Percentiles rank a stretch among this genome's conserved stretches.
Evolutionary conservation across 2,797 vertebrate genomes (phyloP).

Genomic region (Melanotaenia boesemani): DNA sequence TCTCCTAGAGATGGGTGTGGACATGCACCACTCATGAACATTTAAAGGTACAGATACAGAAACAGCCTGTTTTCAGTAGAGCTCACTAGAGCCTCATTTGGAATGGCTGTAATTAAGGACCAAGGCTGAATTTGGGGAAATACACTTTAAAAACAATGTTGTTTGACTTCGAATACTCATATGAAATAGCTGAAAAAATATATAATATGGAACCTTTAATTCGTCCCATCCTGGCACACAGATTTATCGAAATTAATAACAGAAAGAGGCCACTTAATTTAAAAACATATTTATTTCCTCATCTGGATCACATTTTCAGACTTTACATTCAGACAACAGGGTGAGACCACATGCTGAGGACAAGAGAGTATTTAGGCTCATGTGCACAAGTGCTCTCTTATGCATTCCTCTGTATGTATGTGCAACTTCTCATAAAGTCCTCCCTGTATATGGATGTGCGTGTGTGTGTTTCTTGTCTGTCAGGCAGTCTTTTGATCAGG

Average conservation of each 20-base stretch:
- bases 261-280: slow-evolving; percentile 42
- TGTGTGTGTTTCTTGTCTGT: slow-evolving; percentile 46
- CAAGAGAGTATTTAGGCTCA: slow-evolving; percentile 67
- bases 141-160: too few relatives aligned
- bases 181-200: too few relatives aligned
- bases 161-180: too few relatives aligned
- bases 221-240: not conserved
- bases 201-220: too few relatives aligned
- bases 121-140: too few relatives aligned
- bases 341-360: slow-evolving; percentile 77
- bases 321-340: slow-evolving; percentile 78
- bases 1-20: too few relatives aligned
- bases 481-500: slow-evolving; percentile 77
- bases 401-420: slow-evolving; percentile 63
- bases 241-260: not conserved
- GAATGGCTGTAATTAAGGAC: too few relatives aligned
- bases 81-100: too few relatives aligned
- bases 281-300: slow-evolving; percentile 79
- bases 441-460: slow-evolving; percentile 45
- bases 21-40: too few relatives aligned
- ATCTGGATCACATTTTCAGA: slow-evolving; percentile 59
- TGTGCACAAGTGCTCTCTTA: slow-evolving; percentile 64
- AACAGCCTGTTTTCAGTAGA: too few relatives aligned
- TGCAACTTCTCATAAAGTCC: slow-evolving; percentile 47
- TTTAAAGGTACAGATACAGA: too few relatives aligned